Percentiles rank a stretch among this genome's conserved stretches.
phyloP scores from a whole-genome alignment of 1,140 invertebrate genomes.

The Ericerus pela region DNA sequence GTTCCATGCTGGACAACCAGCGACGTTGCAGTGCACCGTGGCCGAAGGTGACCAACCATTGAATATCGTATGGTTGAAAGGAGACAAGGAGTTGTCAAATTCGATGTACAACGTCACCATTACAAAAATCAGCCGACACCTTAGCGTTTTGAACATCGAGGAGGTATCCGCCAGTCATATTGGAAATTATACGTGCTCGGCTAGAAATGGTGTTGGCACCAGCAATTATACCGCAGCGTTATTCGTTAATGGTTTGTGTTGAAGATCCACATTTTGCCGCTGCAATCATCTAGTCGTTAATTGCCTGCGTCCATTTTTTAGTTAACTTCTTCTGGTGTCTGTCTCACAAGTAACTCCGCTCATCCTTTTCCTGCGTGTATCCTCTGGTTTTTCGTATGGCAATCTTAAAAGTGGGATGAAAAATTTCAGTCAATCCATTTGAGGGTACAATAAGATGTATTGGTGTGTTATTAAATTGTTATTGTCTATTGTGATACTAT shows the following conservation, averaged over 20 bases:
- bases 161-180: constrained; percentile 51
- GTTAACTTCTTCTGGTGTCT: too few species aligned
- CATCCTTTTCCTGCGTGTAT: too few species aligned
- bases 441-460: too few species aligned
- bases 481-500: too few species aligned
- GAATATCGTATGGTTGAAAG: constrained; percentile 49
- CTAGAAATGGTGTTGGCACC: constrained; percentile 51
- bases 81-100: constrained; percentile 27
- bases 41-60: constrained; percentile 52
- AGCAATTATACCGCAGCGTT: constrained; percentile 44
- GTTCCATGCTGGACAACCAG: constrained; percentile 26
- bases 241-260: constrained; percentile 47
- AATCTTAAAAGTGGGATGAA: too few species aligned
- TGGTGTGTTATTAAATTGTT: too few species aligned
- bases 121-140: constrained; percentile 39
- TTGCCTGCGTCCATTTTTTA: too few species aligned
- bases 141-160: constrained; percentile 60
- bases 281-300: too few species aligned
- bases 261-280: too few species aligned
- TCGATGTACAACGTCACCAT: constrained; percentile 17
- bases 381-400: too few species aligned
- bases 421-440: too few species aligned
- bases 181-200: constrained; percentile 68
- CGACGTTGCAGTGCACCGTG: constrained; percentile 49
- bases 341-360: too few species aligned